phyloP scores from a whole-genome alignment of 2,888 invertebrate species.

The Drosophila atripex region DNA sequence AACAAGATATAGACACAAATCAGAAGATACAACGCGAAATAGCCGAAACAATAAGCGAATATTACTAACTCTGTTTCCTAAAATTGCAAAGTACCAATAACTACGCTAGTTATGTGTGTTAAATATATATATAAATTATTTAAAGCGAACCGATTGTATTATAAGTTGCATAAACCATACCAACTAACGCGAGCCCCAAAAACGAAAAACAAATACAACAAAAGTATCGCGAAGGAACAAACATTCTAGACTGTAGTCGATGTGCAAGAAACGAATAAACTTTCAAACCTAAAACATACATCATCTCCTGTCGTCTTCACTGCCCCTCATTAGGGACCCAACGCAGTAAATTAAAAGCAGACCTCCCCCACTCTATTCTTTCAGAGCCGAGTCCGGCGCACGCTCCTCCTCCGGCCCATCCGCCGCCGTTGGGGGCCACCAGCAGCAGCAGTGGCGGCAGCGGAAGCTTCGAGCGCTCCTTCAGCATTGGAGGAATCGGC shows the following conservation, averaged over 20 bases:
- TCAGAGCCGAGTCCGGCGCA: conserved; percentile 67
- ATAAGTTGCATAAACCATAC: conserved; percentile 72
- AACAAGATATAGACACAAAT: conserved; percentile 20
- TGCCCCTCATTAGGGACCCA: background rate
- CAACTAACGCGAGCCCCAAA: conserved; percentile 46
- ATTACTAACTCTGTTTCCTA: conserved; percentile 76
- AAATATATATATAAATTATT: conserved; percentile 62
- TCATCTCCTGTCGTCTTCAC: conserved; percentile 1
- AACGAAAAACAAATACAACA: conserved; percentile 48
- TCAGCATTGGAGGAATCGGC: conserved; percentile 29
- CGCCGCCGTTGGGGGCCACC: conserved; percentile 53
- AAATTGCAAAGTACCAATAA: conserved; percentile 73
- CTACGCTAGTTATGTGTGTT: conserved; percentile 68
- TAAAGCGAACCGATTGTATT: conserved; percentile 71
- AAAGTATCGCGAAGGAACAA: conserved; percentile 53
- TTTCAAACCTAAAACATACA: conserved; percentile 57
- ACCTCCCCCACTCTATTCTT: conserved; percentile 18
- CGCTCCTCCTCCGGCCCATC: conserved; percentile 37
- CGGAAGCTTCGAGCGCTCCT: conserved; percentile 58
- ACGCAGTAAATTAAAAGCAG: background rate
- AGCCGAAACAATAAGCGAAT: conserved; percentile 69
- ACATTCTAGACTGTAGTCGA: conserved; percentile 81
- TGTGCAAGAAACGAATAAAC: conserved; percentile 82
- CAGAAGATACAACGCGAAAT: conserved; percentile 44
- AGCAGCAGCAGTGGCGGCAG: conserved; percentile 59